Base-by-base conservation (phyloP, 2,113 vertebrate genomes). In the Sinocyclocheilus anophthalmus region DNA sequence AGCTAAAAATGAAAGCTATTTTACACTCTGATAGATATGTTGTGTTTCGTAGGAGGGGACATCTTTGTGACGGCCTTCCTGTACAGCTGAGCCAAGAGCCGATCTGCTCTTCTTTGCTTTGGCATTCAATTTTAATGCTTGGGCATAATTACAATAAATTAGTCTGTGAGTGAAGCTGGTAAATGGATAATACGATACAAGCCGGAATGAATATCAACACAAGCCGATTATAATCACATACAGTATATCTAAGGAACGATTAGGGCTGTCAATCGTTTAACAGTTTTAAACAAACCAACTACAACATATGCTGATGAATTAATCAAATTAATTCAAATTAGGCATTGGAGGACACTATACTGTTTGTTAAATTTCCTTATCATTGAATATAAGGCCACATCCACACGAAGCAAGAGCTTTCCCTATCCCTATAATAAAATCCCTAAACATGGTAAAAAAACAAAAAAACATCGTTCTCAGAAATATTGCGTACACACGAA, bases 51-150 rank as follows among this genome's bases (percentile, higher is more conserved):
- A 70, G 18, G 81, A 79, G 5, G 37, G 33, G 20, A 57, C 65
- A 70, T 79, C 48, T 61, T 76, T 82, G 80, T 37, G 3, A 81
- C 45, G 24, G 13, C 65, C 20, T 61, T 76, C 72, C 63, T 77
- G 16, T 61, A 39, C 50, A 50, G 63, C 55, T 70, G 65, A 88
- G 77, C 76, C n/a, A 75, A n/a, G 65, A 24, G 61, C 79, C 84
- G 69, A 65, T 87, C 72, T 48, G 86, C 78, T 80, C 33, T 42
- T 89, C 76, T 87, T 89, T 78, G 70, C 88, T 87, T 85, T 89
- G 85, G 83, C 82, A 55, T 89, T 85, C 22, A 55, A 55, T 85
- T 86, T 89, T 78, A 89, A 88, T 37, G 85, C 53, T 57, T 33
- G 75, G 69, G 33, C 26, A 39, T 77, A 80, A 83, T 84, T 75